Evolutionary conservation across 2,113 vertebrate genomes (phyloP).

Genomic region (Callipepla squamata): DNA sequence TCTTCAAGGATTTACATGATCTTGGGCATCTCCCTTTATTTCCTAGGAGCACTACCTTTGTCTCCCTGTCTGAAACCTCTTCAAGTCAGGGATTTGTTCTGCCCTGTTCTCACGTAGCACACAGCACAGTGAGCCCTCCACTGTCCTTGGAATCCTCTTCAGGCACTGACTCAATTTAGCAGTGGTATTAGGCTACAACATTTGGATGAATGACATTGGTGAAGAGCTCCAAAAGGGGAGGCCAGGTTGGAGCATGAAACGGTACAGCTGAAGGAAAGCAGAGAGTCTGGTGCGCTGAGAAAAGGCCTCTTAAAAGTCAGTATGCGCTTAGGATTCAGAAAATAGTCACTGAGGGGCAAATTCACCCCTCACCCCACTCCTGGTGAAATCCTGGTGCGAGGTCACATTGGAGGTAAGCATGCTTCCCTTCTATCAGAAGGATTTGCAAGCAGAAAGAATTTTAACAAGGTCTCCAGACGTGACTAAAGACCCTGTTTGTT

Average conservation of each 20-base stretch:
- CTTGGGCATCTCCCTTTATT: neutral
- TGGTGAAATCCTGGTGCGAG: neutral
- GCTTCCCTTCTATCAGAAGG: slow-evolving; percentile 45
- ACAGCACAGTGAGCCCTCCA: neutral
- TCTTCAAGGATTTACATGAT: neutral
- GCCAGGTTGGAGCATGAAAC: neutral
- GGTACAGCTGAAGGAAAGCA: slow-evolving; percentile 18
- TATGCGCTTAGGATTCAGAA: slow-evolving; percentile 10
- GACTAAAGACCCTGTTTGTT: slow-evolving; percentile 47
- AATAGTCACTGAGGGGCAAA: slow-evolving; percentile 36
- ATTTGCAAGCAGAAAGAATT: slow-evolving; percentile 69
- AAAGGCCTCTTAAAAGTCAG: slow-evolving; percentile 16
- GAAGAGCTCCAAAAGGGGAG: neutral
- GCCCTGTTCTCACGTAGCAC: neutral
- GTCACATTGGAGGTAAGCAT: slow-evolving; percentile 32
- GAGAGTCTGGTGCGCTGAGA: neutral
- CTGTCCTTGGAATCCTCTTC: neutral
- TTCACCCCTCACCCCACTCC: neutral
- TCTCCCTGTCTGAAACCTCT: neutral
- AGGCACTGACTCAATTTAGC: neutral
- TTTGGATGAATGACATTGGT: neutral
- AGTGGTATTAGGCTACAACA: neutral
- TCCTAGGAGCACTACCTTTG: neutral
- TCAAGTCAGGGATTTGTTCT: neutral
- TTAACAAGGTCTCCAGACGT: slow-evolving; percentile 66